Percentiles rank a stretch among this genome's conserved stretches.
Conservation (phyloP, 2,797 vertebrate species). For the Channa striata region DNA sequence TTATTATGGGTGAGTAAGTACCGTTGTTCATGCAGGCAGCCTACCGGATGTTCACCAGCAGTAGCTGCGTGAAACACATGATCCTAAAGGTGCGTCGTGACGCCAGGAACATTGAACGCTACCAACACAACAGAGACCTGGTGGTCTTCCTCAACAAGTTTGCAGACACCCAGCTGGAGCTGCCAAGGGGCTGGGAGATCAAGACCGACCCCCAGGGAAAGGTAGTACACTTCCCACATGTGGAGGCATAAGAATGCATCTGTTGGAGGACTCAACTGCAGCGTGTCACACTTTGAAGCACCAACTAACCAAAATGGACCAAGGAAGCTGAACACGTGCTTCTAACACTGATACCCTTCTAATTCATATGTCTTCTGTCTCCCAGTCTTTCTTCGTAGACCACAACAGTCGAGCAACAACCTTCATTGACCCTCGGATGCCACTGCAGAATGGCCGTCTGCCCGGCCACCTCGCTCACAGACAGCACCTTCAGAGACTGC, state of each 20-base stretch:
- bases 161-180: conserved; percentile 91
- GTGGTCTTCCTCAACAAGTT: conserved; percentile 99
- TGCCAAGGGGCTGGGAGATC: conserved; percentile 97
- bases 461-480: conserved; percentile 93
- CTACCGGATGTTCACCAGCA: conserved; percentile 96
- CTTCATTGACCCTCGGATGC: conserved; percentile 97
- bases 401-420: conserved; percentile 98
- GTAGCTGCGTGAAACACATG: conserved; percentile 98
- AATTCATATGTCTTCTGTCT: neutral
- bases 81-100: conserved; percentile 97
- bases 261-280: too few relatives aligned
- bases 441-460: conserved; percentile 93
- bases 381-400: conserved; percentile 97
- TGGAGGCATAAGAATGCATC: neutral
- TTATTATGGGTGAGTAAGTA: neutral
- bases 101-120: conserved; percentile 96
- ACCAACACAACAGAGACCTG: conserved; percentile 97
- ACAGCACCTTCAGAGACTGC: conserved; percentile 95
- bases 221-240: conserved; percentile 73
- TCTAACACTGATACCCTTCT: neutral
- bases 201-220: conserved; percentile 97
- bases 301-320: too few relatives aligned
- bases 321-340: too few relatives aligned
- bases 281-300: too few relatives aligned
- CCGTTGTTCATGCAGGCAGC: conserved; percentile 84